Percentiles rank a stretch among this genome's conserved stretches.
phyloP scores from a whole-genome alignment of 2,113 vertebrate genomes.

The Cyrtonyx montezumae region DNA sequence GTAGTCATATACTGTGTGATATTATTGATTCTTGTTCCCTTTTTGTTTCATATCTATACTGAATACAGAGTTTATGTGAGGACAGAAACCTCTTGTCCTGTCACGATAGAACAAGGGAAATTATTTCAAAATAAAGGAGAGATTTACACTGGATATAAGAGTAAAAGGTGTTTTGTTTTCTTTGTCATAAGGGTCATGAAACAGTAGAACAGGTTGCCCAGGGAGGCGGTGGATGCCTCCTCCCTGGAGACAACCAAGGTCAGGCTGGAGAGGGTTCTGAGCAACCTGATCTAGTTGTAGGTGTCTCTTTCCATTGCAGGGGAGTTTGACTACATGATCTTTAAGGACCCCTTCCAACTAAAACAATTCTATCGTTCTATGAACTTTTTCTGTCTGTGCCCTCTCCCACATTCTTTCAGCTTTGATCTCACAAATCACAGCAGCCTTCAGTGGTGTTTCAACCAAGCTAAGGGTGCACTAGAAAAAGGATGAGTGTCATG shows the following conservation, averaged over 20 bases:
- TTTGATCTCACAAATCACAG: not conserved
- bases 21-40: not conserved
- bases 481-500: not conserved
- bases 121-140: not conserved
- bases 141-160: not conserved
- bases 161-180: not conserved
- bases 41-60: not conserved
- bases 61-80: not conserved
- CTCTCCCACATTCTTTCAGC: not conserved
- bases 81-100: too few relatives aligned
- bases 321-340: not conserved
- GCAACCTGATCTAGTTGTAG: not conserved
- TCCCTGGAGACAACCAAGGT: not conserved
- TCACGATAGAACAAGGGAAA: too few relatives aligned
- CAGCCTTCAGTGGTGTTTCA: not conserved
- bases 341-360: not conserved
- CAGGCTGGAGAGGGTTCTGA: not conserved
- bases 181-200: not conserved
- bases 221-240: too few relatives aligned
- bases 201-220: not conserved
- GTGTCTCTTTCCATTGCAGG: not conserved
- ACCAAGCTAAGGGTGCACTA: not conserved
- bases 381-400: not conserved
- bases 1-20: not conserved
- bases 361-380: not conserved